These are phyloP conservation scores for Neodon shergylaensis DNA, from an alignment of 2,113 vertebrate genomes.

Conservation along the genomic window DNA sequence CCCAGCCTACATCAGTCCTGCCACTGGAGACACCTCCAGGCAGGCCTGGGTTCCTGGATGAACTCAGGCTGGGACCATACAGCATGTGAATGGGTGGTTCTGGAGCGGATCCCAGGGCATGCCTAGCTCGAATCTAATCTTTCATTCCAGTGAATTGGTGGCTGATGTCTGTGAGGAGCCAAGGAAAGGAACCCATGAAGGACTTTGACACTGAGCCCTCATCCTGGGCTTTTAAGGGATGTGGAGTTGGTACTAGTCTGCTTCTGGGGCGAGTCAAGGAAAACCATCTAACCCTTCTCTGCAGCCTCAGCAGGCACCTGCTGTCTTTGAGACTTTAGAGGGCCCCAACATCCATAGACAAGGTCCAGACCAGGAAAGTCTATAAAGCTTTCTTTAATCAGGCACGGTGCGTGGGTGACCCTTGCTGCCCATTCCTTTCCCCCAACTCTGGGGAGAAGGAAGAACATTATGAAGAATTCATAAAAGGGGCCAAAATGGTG, in stretches of 20 bases:
- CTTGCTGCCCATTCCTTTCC: slow-evolving; percentile 38
- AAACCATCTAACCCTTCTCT: neutral
- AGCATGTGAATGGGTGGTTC: neutral
- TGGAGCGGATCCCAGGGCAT: neutral
- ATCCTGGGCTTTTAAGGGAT: neutral
- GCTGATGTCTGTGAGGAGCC: neutral
- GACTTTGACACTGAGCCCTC: neutral
- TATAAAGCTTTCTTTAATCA: slow-evolving; percentile 59
- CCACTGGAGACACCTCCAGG: neutral
- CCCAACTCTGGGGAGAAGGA: neutral
- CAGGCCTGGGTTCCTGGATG: neutral
- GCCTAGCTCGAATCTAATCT: neutral
- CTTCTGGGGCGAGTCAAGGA: neutral
- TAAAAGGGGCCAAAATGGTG: neutral
- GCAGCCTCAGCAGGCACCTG: neutral
- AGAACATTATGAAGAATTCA: slow-evolving; percentile 31
- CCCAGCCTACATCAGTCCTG: neutral
- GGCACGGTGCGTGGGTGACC: neutral
- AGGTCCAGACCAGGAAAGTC: neutral
- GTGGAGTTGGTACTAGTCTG: neutral
- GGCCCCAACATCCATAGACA: slow-evolving; percentile 36
- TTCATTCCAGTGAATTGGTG: neutral
- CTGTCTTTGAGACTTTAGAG: neutral
- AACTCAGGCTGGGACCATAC: neutral
- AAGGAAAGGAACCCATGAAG: neutral